Conservation (phyloP, 2,113 vertebrate species). For the Rynchops niger region DNA sequence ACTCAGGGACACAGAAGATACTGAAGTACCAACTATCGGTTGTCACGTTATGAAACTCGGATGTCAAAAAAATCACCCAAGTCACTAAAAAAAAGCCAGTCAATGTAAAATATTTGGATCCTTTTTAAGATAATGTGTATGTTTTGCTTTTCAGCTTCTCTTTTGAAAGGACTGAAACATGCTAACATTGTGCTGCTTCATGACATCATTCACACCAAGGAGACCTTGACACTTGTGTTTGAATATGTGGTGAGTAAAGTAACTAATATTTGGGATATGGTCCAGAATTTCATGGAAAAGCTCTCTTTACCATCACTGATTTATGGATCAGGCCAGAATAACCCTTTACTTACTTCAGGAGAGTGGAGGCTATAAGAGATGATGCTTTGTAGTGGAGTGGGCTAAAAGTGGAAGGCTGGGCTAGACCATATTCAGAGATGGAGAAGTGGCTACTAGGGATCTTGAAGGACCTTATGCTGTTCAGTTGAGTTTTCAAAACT, state of each 20-base stretch:
- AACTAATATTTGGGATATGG: background rate
- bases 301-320: background rate
- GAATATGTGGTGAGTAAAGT: constrained; percentile 94
- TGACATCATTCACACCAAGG: constrained; percentile 99
- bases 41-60: background rate
- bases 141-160: constrained; percentile 85
- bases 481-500: background rate
- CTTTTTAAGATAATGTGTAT: background rate
- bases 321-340: background rate
- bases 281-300: background rate
- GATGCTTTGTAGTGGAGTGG: background rate
- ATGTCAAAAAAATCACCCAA: background rate
- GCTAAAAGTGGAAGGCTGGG: background rate
- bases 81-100: background rate
- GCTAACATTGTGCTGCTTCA: constrained; percentile 97
- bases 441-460: background rate
- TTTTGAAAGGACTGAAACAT: constrained; percentile 96
- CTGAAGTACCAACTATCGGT: background rate
- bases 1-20: background rate
- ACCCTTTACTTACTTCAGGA: background rate
- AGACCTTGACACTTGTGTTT: constrained; percentile 95
- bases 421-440: background rate
- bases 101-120: background rate
- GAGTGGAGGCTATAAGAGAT: background rate
- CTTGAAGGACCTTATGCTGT: background rate